Conservation (phyloP, 2,888 invertebrate species). For the Melikaiella ostensackeni region DNA sequence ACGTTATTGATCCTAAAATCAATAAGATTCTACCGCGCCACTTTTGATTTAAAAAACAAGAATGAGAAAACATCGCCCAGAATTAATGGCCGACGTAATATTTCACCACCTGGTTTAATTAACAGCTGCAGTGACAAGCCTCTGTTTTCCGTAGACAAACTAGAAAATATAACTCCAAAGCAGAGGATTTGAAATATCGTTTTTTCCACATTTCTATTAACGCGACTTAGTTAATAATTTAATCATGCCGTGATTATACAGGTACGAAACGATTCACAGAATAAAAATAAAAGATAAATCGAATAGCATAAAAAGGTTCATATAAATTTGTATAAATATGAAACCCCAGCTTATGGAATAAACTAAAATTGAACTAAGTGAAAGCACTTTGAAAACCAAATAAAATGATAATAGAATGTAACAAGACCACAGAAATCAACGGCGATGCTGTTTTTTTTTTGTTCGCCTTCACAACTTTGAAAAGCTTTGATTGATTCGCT, state of each 20-base stretch:
- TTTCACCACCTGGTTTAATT: background rate
- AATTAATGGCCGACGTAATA: background rate
- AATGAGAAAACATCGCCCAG: background rate
- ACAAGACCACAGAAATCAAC: background rate
- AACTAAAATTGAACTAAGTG: background rate
- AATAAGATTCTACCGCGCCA: background rate
- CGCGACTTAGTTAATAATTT: background rate
- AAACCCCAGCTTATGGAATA: background rate
- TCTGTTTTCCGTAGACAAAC: background rate
- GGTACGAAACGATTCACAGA: background rate
- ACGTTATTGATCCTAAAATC: slow-evolving; percentile 7
- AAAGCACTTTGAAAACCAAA: background rate
- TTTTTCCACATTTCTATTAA: background rate
- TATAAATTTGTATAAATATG: background rate
- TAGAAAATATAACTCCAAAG: background rate
- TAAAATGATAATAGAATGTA: background rate
- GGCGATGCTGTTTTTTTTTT: background rate
- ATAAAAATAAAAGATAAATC: background rate
- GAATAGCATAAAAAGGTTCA: background rate
- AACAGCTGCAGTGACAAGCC: background rate
- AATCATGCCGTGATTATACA: background rate
- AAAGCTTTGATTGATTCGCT: background rate
- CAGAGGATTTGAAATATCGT: background rate
- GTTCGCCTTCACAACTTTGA: too few relatives aligned
- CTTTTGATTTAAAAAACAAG: background rate